phyloP scores from a whole-genome alignment of 2,797 vertebrate species.

The Poecile montanus region DNA sequence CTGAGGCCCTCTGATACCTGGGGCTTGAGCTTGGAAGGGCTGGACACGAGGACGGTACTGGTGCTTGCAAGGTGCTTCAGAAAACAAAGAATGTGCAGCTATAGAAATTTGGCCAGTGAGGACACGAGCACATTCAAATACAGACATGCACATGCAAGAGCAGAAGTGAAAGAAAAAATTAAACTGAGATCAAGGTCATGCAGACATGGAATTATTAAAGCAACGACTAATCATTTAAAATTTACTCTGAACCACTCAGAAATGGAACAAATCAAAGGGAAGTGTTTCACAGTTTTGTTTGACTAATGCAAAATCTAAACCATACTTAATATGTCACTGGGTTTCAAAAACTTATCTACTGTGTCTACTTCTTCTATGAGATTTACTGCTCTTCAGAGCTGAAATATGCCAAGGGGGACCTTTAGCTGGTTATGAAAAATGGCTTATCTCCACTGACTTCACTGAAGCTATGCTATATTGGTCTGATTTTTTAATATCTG shows the following conservation, averaged over 20 bases:
- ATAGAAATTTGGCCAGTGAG: neutral
- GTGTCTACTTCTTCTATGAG: neutral
- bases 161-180: neutral
- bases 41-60: neutral
- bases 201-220: neutral
- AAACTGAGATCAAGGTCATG: neutral
- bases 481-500: neutral
- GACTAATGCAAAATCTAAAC: constrained; percentile 10
- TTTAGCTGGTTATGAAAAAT: constrained; percentile 5
- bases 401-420: constrained; percentile 29
- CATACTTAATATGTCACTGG: neutral
- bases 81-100: neutral
- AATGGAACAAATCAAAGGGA: neutral
- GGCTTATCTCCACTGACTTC: neutral
- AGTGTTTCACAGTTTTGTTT: neutral
- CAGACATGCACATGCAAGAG: neutral
- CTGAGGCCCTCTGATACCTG: neutral
- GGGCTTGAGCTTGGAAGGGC: neutral
- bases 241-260: neutral
- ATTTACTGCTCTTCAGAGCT: constrained; percentile 30
- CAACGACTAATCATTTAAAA: neutral
- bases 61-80: neutral
- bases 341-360: constrained; percentile 13
- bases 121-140: neutral
- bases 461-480: neutral